These are phyloP conservation scores for Psylliodes chrysocephalus DNA, from an alignment of 2,888 invertebrate genomes.

Conservation along the genomic window DNA sequence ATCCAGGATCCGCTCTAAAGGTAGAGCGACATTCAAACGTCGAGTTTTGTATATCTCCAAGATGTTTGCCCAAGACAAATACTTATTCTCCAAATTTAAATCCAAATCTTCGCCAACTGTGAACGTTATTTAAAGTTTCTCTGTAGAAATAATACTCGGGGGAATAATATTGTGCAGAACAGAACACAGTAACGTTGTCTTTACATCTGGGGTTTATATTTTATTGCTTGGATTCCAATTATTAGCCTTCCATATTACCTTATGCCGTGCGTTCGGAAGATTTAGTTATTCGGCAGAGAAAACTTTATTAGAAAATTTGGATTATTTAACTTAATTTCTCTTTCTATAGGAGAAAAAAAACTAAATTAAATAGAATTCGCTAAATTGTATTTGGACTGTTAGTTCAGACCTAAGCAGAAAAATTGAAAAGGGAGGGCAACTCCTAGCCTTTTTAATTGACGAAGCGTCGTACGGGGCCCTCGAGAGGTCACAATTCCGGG, in stretches of 20 bases:
- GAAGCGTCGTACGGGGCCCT: too few relatives aligned
- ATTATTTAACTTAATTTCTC: too few relatives aligned
- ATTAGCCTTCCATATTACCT: slow-evolving; percentile 21
- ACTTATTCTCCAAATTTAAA: slow-evolving; percentile 38
- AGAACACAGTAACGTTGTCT: slow-evolving; percentile 22
- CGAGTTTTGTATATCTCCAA: background rate
- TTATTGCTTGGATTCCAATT: slow-evolving; percentile 32
- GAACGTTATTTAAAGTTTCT: slow-evolving; percentile 41
- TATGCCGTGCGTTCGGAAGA: background rate
- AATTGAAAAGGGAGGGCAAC: too few relatives aligned
- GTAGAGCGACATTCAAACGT: background rate
- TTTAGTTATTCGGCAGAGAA: slow-evolving; percentile 3
- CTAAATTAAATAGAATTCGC: too few relatives aligned
- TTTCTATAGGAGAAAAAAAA: too few relatives aligned
- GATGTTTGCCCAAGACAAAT: slow-evolving; percentile 43
- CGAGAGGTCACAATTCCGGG: too few relatives aligned
- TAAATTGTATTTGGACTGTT: too few relatives aligned
- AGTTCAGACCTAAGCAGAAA: too few relatives aligned
- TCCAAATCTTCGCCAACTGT: slow-evolving; percentile 39
- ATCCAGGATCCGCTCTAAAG: too few relatives aligned
- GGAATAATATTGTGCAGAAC: slow-evolving; percentile 37
- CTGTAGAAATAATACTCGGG: slow-evolving; percentile 36
- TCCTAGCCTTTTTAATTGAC: too few relatives aligned
- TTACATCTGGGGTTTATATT: slow-evolving; percentile 36
- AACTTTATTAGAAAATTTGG: background rate